Evolutionary conservation across 2,113 vertebrate genomes (phyloP), one percentile per base, ranked within the genome.

Genomic region (Solenodon paradoxus): DNA sequence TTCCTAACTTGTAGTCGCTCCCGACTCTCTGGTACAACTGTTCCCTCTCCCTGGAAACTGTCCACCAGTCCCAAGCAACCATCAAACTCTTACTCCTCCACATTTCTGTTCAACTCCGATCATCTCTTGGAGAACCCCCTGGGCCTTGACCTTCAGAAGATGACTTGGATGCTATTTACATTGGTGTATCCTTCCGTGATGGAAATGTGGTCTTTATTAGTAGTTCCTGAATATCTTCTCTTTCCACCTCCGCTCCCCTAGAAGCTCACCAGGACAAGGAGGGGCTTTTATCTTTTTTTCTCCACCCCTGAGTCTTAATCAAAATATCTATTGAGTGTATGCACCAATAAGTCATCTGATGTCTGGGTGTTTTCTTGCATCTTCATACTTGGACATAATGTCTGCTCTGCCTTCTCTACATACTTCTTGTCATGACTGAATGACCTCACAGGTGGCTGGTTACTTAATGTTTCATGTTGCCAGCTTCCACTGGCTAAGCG

Each of bases 201-300:
- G 19, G 3, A 22, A 78, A 85, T 35, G 30, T 35, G 24, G 24
- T 47, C 72, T 64, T 74, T 69, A 82, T 38, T 66, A 40, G 12
- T 45, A 24, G 47, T 47, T 87, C 69, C 40, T 80, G 68, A 49
- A 11, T n/a, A 32, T 55, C 5, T 11, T 74, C 42, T 69, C 3
- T 40, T 0, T 22, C 30, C 12, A 3, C 4, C 11, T 10, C 9
- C 7, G 86, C 3, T 5, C 0, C 0, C 3, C 12, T 47, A 1
- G 61, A 75, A 42, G 30, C 57, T 92, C 32, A 30, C 9, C 8
- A 38, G 57, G 42, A 17, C 49, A 68, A 55, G 7, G 7, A 30
- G 40, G 30, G 1, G 13, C 9, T 85, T 89, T 42, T 26, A 51
- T 61, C 16, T n/a, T 51, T 80, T 4, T 40, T 35, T 72, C 38